Evolutionary conservation across 1,140 invertebrate species (phyloP).

Genomic region (Limonius californicus): DNA sequence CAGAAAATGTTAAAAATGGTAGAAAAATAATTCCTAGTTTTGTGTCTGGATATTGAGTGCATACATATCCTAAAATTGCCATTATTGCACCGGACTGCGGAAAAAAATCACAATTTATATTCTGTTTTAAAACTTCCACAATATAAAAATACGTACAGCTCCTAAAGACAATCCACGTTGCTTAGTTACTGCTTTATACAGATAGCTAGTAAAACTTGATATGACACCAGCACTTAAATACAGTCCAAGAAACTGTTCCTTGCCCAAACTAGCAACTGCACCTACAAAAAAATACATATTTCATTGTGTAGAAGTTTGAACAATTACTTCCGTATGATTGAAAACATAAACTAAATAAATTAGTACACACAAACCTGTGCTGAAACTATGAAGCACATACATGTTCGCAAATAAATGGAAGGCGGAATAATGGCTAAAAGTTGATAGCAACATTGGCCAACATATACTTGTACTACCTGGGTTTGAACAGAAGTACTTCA

Average conservation of each 20-base stretch:
- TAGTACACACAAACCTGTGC: slow-evolving; percentile 48
- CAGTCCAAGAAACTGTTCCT: slow-evolving; percentile 88
- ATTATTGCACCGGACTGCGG: slow-evolving; percentile 91
- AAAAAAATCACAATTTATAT: no score
- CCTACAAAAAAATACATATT: slow-evolving; percentile 44
- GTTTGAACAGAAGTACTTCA: slow-evolving; percentile 81
- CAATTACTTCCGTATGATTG: not conserved
- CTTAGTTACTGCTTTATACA: slow-evolving; percentile 68
- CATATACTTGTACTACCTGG: slow-evolving; percentile 68
- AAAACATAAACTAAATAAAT: no score
- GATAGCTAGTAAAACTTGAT: slow-evolving; percentile 80
- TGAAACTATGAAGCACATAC: slow-evolving; percentile 91
- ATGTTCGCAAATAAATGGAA: slow-evolving; percentile 90
- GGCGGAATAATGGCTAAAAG: slow-evolving; percentile 87
- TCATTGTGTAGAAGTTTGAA: not conserved
- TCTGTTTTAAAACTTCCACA: not conserved
- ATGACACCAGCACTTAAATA: slow-evolving; percentile 86
- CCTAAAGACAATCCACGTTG: slow-evolving; percentile 77
- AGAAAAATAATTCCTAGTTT: slow-evolving; percentile 86
- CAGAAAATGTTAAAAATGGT: slow-evolving; percentile 83
- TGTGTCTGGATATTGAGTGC: slow-evolving; percentile 80
- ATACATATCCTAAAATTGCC: slow-evolving; percentile 82
- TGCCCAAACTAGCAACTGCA: slow-evolving; percentile 74
- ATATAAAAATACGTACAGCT: slow-evolving; percentile 82
- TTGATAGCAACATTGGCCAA: slow-evolving; percentile 86